Evolutionary conservation across 2,888 invertebrate genomes (phyloP).

Genomic region (Ophion ventricosus): DNA sequence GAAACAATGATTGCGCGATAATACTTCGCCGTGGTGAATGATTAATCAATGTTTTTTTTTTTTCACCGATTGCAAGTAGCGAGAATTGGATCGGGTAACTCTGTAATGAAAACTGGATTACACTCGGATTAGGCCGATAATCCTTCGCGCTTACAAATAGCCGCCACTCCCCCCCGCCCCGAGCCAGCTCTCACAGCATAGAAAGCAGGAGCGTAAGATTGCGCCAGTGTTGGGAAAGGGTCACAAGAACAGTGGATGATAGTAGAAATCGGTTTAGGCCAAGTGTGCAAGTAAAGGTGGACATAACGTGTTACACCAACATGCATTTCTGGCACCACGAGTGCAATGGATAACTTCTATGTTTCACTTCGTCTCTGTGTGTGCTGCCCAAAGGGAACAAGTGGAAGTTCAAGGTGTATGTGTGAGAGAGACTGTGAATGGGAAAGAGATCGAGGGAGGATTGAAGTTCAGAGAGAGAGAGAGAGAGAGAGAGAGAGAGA

Average conservation of each 20-base stretch:
- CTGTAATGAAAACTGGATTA: background rate
- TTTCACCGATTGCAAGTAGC: background rate
- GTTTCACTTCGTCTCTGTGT: slow-evolving; percentile 2
- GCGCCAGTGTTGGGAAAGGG: background rate
- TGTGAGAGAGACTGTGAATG: background rate
- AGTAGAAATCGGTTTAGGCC: slow-evolving; percentile 14
- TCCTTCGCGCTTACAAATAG: background rate
- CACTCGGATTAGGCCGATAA: background rate
- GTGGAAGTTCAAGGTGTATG: background rate
- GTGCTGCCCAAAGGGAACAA: slow-evolving; percentile 12
- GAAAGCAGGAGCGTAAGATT: background rate
- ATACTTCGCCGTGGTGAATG: background rate
- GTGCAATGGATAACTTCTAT: slow-evolving; percentile 29
- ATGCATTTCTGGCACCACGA: slow-evolving; percentile 32
- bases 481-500: slow-evolving; percentile 5
- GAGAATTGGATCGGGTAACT: background rate
- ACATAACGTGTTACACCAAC: slow-evolving; percentile 27
- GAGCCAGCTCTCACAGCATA: background rate
- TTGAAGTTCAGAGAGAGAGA: background rate
- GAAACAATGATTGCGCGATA: background rate
- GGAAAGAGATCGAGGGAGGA: background rate
- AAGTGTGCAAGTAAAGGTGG: background rate
- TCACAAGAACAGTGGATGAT: background rate
- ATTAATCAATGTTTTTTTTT: background rate
- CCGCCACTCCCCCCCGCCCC: background rate